phyloP scores from a whole-genome alignment of 2,113 vertebrate species.

The Naja naja region DNA sequence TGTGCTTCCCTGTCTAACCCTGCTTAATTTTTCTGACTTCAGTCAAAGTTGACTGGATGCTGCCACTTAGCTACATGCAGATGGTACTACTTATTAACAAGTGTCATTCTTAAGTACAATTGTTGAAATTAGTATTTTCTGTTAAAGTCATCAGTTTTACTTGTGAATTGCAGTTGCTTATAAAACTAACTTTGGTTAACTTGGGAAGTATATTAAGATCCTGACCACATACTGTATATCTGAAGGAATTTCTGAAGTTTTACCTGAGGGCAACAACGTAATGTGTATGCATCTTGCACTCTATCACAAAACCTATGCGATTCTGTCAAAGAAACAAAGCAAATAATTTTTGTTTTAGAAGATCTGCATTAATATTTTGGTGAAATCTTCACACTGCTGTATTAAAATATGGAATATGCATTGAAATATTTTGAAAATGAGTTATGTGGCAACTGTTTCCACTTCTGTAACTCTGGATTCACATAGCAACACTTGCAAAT shows the following conservation, averaged over 20 bases:
- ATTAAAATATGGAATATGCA: background rate
- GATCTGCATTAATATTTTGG: background rate
- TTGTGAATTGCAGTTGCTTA: background rate
- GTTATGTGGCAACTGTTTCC: background rate
- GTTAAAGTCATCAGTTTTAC: background rate
- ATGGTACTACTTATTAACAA: background rate
- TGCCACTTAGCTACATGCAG: background rate
- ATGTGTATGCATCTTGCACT: constrained; percentile 95
- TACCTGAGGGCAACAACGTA: constrained; percentile 98
- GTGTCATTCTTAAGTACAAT: background rate
- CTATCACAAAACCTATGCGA: constrained; percentile 95
- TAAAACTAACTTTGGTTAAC: background rate
- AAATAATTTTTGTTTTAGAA: background rate
- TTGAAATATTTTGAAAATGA: background rate
- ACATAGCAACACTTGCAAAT: background rate
- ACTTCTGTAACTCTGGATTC: background rate
- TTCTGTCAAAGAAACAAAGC: constrained; percentile 70
- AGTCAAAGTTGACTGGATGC: background rate
- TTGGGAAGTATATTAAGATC: background rate
- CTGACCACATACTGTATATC: background rate
- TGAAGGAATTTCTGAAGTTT: constrained; percentile 19
- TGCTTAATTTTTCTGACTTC: background rate
- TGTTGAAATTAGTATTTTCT: background rate
- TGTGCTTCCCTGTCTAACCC: background rate
- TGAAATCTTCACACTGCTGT: background rate